Evolutionary conservation across 2,113 vertebrate species (phyloP), one percentile per base, ranked within the genome.

Genomic region (Lophochroa leadbeateri): DNA sequence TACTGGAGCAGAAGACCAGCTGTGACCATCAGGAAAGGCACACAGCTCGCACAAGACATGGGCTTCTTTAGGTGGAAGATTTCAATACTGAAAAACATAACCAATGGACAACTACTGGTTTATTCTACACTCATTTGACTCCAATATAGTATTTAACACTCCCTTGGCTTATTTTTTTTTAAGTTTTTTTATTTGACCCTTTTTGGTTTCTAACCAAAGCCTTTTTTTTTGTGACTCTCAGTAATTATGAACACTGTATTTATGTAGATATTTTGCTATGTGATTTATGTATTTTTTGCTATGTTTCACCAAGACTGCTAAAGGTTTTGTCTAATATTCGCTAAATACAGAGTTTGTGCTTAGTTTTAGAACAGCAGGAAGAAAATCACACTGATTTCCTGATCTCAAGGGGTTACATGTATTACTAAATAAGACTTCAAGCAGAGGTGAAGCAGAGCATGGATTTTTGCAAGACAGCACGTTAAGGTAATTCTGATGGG

Each of bases 161-260:
- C 81, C 95, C 76, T 67, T 57, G 33, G 77, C 47, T 95, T 78
- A 50, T 47, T 84, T 95, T 96, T 96, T 93, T 91, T 8, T 25
- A 65, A 67, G 29, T 44, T 74, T 95, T 92, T 94, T 80, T 88
- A 90, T 89, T 78, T 96, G 21, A 91, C 52, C 90, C 88, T 86
- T 93, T 96, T 81, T 44, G 94, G 94, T 96, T 97, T 96, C 76
- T 96, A 92, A 94, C 67, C 93, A 92, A 92, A 97, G 91, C 94
- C 96, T 96, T 95, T 95, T 76, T 72, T 83, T 82, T 55, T 88
- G 82, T 83, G 78, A 79, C 15, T 90, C 57, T 78, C 52, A 39
- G 49, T 86, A 91, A 88, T 47, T 69, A 74, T 1, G 4, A 72
- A 86, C 33, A 95, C 31, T 86, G 65, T 86, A 71, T 89, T 82